Conservation (phyloP, 2,113 vertebrate species). For the Syrrhaptes paradoxus region DNA sequence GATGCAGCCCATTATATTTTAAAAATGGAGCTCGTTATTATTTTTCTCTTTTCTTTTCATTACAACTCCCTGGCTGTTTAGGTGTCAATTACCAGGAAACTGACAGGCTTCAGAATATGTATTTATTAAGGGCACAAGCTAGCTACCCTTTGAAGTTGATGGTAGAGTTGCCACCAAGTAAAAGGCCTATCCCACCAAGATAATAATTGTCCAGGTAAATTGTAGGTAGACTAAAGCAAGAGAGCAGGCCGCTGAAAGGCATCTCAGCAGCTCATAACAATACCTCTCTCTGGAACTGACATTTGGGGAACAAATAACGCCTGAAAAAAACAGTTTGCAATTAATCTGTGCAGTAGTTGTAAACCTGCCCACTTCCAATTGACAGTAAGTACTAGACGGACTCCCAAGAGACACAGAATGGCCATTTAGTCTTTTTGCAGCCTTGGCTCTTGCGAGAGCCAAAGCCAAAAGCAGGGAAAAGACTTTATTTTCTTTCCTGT, state of each 20-base stretch:
- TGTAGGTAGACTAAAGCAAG: neutral
- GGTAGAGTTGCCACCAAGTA: neutral
- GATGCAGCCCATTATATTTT: slow-evolving; percentile 43
- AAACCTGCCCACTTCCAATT: neutral
- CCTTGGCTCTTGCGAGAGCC: neutral
- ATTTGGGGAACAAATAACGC: slow-evolving; percentile 8
- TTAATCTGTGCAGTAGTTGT: neutral
- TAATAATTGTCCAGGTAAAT: slow-evolving; percentile 47
- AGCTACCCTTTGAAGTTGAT: slow-evolving; percentile 18
- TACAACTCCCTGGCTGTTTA: slow-evolving; percentile 4
- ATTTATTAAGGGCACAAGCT: neutral
- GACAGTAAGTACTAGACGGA: neutral
- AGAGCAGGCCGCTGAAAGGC: neutral
- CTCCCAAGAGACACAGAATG: neutral
- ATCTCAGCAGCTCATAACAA: neutral
- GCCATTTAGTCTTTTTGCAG: neutral
- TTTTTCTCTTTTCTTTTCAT: slow-evolving; percentile 34
- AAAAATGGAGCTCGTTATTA: slow-evolving; percentile 45
- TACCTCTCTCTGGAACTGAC: slow-evolving; percentile 6
- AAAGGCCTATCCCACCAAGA: slow-evolving; percentile 43
- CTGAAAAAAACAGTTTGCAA: neutral
- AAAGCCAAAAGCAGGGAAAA: neutral
- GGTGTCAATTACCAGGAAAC: slow-evolving; percentile 25
- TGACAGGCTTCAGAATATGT: neutral
- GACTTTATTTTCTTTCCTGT: neutral